phyloP scores from a whole-genome alignment of 1,140 invertebrate genomes.

The Zelostemma sp. region DNA sequence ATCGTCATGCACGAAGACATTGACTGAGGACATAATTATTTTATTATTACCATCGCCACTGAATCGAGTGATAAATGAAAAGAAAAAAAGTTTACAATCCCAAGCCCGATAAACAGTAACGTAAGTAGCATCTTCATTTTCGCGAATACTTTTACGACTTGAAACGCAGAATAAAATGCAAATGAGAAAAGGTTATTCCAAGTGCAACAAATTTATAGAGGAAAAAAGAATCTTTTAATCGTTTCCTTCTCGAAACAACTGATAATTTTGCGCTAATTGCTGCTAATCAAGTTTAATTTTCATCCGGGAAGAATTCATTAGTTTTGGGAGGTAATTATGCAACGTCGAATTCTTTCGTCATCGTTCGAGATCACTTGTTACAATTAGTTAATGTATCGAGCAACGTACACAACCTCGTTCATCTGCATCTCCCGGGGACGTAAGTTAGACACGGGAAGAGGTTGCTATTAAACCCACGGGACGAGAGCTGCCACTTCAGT shows the following conservation, averaged over 20 bases:
- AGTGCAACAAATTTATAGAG: background rate
- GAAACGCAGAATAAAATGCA: background rate
- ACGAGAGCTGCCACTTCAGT: conserved; percentile 48
- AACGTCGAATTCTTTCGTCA: conserved; percentile 19
- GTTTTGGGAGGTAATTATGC: background rate
- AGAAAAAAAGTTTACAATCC: background rate
- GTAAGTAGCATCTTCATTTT: background rate
- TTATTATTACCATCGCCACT: too few relatives aligned
- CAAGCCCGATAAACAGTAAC: background rate
- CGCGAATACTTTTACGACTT: too few relatives aligned
- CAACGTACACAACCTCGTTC: conserved; percentile 29
- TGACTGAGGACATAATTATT: background rate
- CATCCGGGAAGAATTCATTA: background rate
- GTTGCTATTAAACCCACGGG: conserved; percentile 55
- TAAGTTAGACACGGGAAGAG: conserved; percentile 48
- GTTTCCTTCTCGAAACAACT: background rate
- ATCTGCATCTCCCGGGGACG: conserved; percentile 43
- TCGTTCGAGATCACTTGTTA: conserved; percentile 10
- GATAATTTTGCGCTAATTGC: background rate
- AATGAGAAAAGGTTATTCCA: background rate
- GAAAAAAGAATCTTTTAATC: background rate
- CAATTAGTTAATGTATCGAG: conserved; percentile 38
- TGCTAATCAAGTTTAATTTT: background rate
- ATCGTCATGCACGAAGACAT: background rate
- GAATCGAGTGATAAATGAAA: background rate